Base-by-base conservation (phyloP, 1,140 invertebrate species). In the Cardiocondyla obscurior region DNA sequence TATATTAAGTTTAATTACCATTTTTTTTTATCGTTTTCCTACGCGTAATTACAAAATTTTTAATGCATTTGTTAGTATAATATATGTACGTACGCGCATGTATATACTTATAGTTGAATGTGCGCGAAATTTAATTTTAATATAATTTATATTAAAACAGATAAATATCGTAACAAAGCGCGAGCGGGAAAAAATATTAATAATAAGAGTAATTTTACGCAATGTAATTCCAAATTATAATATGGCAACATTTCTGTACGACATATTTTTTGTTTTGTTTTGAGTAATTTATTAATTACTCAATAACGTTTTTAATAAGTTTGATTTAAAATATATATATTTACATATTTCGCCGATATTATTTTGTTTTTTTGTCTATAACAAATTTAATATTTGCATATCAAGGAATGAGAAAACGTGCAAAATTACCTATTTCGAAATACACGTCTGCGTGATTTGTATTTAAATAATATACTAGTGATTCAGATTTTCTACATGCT, bases 131-230 rank as follows among this genome's bases (percentile, higher is more conserved):
- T 60, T 19, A n/a, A n/a, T n/a, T n/a, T n/a, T n/a, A n/a, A n/a
- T n/a, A 19, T 60, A 60, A 60, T 60, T 60, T 60, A 60, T 36
- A 60, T 60, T 60, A 36, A 60, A 60, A 60, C 33, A 36, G 30
- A 36, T 60, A 60, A 60, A 60, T 36, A 36, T 19, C 16, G 57
- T 8, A n/a, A 60, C 57, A 60, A 60, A 60, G 57, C n/a, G 30
- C 19, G 10, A 16, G 10, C 58, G 19, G n/a, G 19, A 6, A 36
- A 42, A 22, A 65, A 65, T 44, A 1, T 65, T 44, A 44, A 44
- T 44, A 16, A 7, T 22, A 25, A 42, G 16, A 42, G 7, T 65
- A 65, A 65, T 65, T 65, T 42, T 62, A 42, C 1, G 5, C 36
- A 19, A 42, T 64, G 33, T 2, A 42, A 64, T 65, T 42, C 19